Percentiles rank a stretch among this genome's conserved stretches.
Evolutionary conservation across 2,797 vertebrate species (phyloP).

Genomic region (Acanthurus lineatus): DNA sequence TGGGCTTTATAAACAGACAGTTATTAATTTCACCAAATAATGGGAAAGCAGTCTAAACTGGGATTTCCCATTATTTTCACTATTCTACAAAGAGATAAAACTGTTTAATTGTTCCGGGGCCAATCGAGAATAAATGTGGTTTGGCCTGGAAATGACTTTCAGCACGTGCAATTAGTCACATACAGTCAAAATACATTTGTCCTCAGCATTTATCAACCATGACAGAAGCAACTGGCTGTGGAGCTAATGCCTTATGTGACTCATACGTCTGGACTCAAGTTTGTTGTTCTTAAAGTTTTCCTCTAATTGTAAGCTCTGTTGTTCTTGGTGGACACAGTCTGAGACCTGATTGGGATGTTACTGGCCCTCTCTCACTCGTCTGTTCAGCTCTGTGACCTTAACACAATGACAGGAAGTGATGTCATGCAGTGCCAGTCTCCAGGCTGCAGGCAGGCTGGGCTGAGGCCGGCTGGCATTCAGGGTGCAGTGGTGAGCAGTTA

Average conservation of each 20-base stretch:
- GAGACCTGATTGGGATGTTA: slow-evolving; percentile 65
- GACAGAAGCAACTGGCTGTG: slow-evolving; percentile 44
- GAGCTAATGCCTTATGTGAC: slow-evolving; percentile 45
- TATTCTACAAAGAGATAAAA: slow-evolving; percentile 3
- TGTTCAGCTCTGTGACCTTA: slow-evolving; percentile 19
- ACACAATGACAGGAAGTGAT: slow-evolving; percentile 81
- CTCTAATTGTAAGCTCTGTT: slow-evolving; percentile 69
- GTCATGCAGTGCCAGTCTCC: slow-evolving; percentile 46
- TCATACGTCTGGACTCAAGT: slow-evolving; percentile 43
- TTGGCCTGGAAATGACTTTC: slow-evolving; percentile 1
- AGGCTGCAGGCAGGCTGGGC: slow-evolving; percentile 33
- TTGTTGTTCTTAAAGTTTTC: slow-evolving; percentile 54
- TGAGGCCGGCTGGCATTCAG: slow-evolving; percentile 16
- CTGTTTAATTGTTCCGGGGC: background rate
- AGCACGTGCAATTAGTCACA: slow-evolving; percentile 26
- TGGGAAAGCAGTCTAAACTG: background rate
- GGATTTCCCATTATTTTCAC: background rate
- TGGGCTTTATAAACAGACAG: background rate
- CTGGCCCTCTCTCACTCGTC: slow-evolving; percentile 36
- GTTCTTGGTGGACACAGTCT: slow-evolving; percentile 51
- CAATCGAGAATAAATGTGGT: slow-evolving; percentile 19
- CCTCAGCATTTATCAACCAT: slow-evolving; percentile 24
- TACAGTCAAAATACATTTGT: slow-evolving; percentile 25
- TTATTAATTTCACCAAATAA: background rate
- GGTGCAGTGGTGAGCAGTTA: slow-evolving; percentile 27